Base-by-base conservation (phyloP, 2,888 invertebrate genomes). In the Uropetala carovei region DNA sequence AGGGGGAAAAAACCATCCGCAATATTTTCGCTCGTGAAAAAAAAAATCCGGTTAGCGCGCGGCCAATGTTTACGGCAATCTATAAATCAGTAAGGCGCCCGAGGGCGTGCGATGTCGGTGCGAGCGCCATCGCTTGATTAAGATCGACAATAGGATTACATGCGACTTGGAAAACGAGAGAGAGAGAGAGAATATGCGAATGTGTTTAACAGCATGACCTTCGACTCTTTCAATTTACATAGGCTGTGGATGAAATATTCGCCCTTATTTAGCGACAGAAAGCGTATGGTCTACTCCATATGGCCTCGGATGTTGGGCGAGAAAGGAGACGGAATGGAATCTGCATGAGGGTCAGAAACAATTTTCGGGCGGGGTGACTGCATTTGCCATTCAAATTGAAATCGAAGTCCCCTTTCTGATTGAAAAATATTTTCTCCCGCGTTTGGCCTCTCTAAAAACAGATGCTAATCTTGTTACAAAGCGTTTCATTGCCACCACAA, bases 11-110 rank as follows among this genome's bases (percentile, higher is more conserved):
- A 83, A 30, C 16, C 7, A 56, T 16, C 83, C 27, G n/a, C n/a
- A n/a, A n/a, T n/a, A n/a, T n/a, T n/a, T n/a, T n/a, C n/a, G n/a
- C n/a, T n/a, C n/a, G n/a, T n/a, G n/a, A n/a, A n/a, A n/a, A n/a
- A n/a, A n/a, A n/a, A 86, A 86, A 64, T 18, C 60, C 43, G 89
- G 89, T 68, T 60, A 68, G 86, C 86, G 86, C 86, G 27, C 86
- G 60, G 86, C 60, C 43, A 10, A 43, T 60, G 64, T 68, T 68
- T 89, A 89, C 64, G 59, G 43, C 56, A 64, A 89, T 68, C 89
- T 43, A 89, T 89, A 89, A 89, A 89, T 89, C 89, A 64, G 59
- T 16, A 7, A 22, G 59, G 27, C 18, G 57, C 85, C 85, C 57
- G 43, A n/a, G 43, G 83, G 89, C 56, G 57, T 18, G 85, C 10